Base-by-base conservation (phyloP, 2,797 vertebrate genomes). In the Arnoldichthys spilopterus region DNA sequence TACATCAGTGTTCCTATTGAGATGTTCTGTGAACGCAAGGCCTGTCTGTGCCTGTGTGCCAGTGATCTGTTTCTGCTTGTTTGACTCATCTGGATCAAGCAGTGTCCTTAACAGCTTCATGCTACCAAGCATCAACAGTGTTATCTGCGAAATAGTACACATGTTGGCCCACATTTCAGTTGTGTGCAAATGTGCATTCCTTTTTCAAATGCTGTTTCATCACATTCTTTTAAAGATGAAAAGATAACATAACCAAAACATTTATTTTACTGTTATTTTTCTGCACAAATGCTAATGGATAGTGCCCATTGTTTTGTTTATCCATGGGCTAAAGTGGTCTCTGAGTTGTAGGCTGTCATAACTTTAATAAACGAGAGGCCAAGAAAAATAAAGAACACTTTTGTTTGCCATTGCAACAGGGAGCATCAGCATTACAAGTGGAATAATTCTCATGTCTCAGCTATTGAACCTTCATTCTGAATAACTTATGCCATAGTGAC, bases 401-500 rank as follows among this genome's bases (percentile, higher is more conserved):
- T 20, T 61, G n/a, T 56, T 24, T 30, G 28, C 1, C 16, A 45
- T 72, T 72, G 24, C 80, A 51, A 67, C 12, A 37, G 58, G 56
- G 66, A 63, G 24, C 12, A 47, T 59, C 26, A 2, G 26, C 9
- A 9, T 63, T 43, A 74, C 11, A 3, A 2, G 0, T 16, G 9
- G 34, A 74, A 28, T 66, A 67, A 51, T 37, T 51, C 72, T 68
- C 37, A 40, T 30, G 59, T 78, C 45, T 72, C 28, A 75, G 61
- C 16, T 32, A 22, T 20, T 11, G 1, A 34, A 73, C 32, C 24
- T 8, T 26, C 2, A 34, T 70, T 79, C 40, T 68, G 53, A 61
- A 58, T 64, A 66, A 11, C 1, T 20, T 16, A 37, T 37, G 30
- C 32, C 4, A 9, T 2, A 12, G 7, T 63, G 59, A 53, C 22